A percentile compares a stretch with the other conserved stretches of the same genome.
Evolutionary conservation across 2,888 invertebrate genomes (phyloP).

Genomic region (Autographa gamma): DNA sequence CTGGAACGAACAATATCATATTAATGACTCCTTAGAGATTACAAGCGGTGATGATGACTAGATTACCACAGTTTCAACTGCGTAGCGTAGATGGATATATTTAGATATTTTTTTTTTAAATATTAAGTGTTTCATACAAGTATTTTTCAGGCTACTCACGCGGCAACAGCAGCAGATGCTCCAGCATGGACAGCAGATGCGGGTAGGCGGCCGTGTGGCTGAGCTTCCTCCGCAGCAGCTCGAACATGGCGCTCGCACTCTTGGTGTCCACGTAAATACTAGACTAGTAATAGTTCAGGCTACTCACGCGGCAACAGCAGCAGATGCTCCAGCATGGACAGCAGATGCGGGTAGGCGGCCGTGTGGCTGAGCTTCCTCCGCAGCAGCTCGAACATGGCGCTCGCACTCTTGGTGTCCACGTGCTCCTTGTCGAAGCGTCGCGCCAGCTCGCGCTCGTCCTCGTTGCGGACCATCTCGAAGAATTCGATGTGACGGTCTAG

Average conservation of each 20-base stretch:
- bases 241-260: conserved; percentile 97
- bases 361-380: conserved; percentile 96
- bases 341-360: conserved; percentile 97
- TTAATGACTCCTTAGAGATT: too few species aligned
- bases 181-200: conserved; percentile 96
- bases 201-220: conserved; percentile 98
- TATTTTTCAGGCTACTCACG: conserved; percentile 68
- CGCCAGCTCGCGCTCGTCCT: conserved; percentile 98
- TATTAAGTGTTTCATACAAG: too few species aligned
- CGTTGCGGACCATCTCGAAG: conserved; percentile 99
- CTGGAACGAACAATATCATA: conserved; percentile 76
- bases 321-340: conserved; percentile 96
- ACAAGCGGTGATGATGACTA: too few species aligned
- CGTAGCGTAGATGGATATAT: too few species aligned
- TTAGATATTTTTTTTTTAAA: too few species aligned
- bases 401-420: conserved; percentile 97
- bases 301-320: conserved; percentile 91
- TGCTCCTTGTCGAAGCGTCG: conserved; percentile 97
- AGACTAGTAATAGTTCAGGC: conserved; percentile 42
- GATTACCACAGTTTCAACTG: too few species aligned
- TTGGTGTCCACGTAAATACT: conserved; percentile 93
- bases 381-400: conserved; percentile 96
- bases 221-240: conserved; percentile 95
- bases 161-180: conserved; percentile 96
- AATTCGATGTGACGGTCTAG: conserved; percentile 98